Conservation (phyloP, 2,797 vertebrate genomes). For the Acrossocheilus wenchowensis region DNA sequence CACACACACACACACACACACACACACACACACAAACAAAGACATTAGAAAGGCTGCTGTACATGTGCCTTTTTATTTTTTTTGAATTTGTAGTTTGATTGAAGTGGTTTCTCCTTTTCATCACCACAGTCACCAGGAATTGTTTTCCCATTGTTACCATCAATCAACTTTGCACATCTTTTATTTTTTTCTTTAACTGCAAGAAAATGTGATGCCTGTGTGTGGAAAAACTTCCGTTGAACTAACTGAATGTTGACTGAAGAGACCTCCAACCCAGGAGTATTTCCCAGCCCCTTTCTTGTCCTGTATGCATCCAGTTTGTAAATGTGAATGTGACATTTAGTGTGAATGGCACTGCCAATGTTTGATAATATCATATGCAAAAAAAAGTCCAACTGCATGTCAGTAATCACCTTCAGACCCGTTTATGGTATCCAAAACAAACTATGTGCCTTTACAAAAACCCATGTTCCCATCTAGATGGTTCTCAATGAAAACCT, state of each 20-base stretch:
- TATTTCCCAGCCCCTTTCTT: constrained; percentile 48
- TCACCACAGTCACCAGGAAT: constrained; percentile 53
- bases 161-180: constrained; percentile 70
- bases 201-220: constrained; percentile 65
- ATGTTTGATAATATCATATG: constrained; percentile 38
- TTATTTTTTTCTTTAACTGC: constrained; percentile 39
- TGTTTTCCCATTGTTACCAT: constrained; percentile 61
- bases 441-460: constrained; percentile 72
- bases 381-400: constrained; percentile 51
- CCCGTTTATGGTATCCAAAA: constrained; percentile 52
- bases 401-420: constrained; percentile 49
- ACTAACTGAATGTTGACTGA: constrained; percentile 61
- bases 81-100: constrained; percentile 67
- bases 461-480: background rate
- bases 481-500: constrained; percentile 30
- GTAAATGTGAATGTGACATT: constrained; percentile 52
- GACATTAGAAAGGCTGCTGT: constrained; percentile 68
- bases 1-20: constrained; percentile 28
- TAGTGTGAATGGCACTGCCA: constrained; percentile 50
- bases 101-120: constrained; percentile 59
- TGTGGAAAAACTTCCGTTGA: constrained; percentile 51
- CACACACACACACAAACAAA: constrained; percentile 20
- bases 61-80: constrained; percentile 78
- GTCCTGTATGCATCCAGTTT: constrained; percentile 41
- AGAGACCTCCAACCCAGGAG: constrained; percentile 64